phyloP scores from a whole-genome alignment of 2,113 vertebrate species.

The Thermophis baileyi region DNA sequence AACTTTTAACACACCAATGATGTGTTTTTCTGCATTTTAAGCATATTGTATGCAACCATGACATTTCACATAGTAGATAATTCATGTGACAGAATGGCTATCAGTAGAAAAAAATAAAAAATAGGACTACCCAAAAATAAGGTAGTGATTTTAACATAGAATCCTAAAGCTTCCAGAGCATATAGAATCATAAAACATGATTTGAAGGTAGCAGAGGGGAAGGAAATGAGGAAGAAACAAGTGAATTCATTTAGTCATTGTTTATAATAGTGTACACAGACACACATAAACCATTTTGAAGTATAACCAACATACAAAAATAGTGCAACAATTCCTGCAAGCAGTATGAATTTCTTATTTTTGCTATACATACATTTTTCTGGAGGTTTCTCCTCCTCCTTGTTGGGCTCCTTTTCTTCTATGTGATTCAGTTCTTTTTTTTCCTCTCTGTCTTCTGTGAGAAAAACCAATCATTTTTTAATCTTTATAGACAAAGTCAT shows the following conservation, averaged over 20 bases:
- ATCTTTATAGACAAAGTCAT: background rate
- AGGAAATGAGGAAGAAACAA: background rate
- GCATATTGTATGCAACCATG: background rate
- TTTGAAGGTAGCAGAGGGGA: background rate
- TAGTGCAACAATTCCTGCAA: background rate
- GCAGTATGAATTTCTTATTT: background rate
- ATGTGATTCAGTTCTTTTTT: conserved; percentile 13
- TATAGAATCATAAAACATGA: background rate
- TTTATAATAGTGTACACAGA: background rate
- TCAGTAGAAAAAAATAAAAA: background rate
- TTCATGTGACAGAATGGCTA: background rate
- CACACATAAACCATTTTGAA: background rate
- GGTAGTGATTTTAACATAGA: background rate
- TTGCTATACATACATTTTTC: conserved; percentile 65
- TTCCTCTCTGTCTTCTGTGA: conserved; percentile 47
- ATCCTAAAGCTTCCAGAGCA: background rate
- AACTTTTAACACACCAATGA: background rate
- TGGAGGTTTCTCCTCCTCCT: conserved; percentile 59
- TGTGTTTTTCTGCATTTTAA: background rate
- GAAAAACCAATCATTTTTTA: conserved; percentile 33
- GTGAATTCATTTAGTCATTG: background rate
- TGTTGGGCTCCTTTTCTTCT: conserved; percentile 46
- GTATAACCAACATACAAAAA: background rate
- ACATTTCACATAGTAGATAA: background rate
- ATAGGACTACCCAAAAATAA: background rate